These are phyloP conservation scores for Arizona elegans DNA, from an alignment of 2,113 vertebrate genomes.

Conservation along the genomic window DNA sequence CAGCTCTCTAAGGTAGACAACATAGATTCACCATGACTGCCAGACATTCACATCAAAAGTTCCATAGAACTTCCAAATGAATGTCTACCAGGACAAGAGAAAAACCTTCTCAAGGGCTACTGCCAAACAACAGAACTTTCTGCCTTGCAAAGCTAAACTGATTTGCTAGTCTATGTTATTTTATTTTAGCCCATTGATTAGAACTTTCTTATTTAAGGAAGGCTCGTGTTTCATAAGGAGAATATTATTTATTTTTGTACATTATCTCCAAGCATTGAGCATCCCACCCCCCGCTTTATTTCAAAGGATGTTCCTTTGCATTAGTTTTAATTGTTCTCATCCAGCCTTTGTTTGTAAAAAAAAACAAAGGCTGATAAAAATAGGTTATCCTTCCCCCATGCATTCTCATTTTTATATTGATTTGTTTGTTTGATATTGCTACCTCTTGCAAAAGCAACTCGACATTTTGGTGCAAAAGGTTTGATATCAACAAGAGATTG, in stretches of 20 bases:
- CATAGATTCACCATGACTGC: neutral
- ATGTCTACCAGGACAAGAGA: neutral
- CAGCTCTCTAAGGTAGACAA: neutral
- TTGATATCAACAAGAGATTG: neutral
- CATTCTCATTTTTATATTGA: neutral
- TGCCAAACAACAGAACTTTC: neutral
- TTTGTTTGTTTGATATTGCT: neutral
- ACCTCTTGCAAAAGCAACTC: neutral
- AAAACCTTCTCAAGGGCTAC: neutral
- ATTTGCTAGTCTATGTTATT: neutral
- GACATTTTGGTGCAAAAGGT: neutral
- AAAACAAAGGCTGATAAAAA: neutral
- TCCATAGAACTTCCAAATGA: neutral
- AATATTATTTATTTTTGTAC: neutral
- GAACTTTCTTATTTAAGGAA: neutral
- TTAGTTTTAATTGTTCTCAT: neutral
- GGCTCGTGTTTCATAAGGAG: neutral
- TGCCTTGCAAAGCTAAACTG: neutral
- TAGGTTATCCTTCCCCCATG: neutral
- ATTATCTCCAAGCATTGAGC: neutral
- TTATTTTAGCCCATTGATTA: neutral
- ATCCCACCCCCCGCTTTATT: neutral
- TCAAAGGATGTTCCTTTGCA: neutral
- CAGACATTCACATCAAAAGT: neutral
- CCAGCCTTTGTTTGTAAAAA: neutral